Evolutionary conservation across 2,797 vertebrate species (phyloP).

Genomic region (Ibycter americanus): DNA sequence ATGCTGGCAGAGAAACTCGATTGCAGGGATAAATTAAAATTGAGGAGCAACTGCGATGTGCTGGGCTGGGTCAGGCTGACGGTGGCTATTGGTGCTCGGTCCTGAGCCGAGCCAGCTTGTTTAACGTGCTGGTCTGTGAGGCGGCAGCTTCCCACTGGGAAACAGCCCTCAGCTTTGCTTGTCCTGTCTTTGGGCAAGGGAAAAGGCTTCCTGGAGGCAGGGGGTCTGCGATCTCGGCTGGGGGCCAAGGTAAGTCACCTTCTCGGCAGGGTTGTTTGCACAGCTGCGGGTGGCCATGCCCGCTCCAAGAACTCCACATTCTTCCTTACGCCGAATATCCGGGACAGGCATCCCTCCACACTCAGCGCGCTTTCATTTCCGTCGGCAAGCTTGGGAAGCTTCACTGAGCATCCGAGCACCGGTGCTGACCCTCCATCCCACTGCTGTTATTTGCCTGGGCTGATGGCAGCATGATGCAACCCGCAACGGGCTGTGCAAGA

Average conservation of each 20-base stretch:
- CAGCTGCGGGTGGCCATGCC: conserved; percentile 8
- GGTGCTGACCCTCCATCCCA: neutral
- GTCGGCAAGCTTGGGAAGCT: neutral
- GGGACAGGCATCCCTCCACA: neutral
- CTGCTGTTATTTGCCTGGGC: fast-evolving
- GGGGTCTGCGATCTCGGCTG: neutral
- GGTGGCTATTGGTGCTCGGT: neutral
- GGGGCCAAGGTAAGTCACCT: conserved; percentile 37
- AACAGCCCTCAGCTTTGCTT: neutral
- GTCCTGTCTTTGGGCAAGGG: neutral
- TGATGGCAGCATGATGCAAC: neutral
- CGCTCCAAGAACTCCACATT: neutral
- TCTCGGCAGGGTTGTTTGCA: neutral
- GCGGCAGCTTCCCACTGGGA: neutral
- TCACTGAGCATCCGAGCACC: neutral
- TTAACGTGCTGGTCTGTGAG: neutral
- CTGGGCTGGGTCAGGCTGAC: neutral
- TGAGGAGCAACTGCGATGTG: neutral
- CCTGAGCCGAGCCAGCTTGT: neutral
- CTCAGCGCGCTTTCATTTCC: neutral
- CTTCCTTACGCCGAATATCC: neutral
- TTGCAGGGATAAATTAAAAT: neutral
- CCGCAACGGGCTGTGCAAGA: fast-evolving
- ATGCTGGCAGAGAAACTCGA: neutral
- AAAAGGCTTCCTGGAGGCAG: neutral